Evolutionary conservation across 2,888 invertebrate species (phyloP), one percentile per base, ranked within the genome.

Genomic region (Calliscelio sp.): DNA sequence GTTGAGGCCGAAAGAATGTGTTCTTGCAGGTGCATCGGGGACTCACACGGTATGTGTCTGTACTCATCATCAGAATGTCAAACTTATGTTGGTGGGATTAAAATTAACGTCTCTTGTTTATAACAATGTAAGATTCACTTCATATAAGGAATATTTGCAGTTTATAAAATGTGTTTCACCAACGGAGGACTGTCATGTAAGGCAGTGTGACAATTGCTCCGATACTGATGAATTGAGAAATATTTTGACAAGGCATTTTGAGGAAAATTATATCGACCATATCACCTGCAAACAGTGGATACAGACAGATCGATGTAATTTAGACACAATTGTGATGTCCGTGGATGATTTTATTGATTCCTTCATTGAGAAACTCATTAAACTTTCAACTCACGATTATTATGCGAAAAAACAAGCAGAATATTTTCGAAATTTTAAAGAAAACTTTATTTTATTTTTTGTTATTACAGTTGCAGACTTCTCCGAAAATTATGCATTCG

Each of bases 21-120:
- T 84, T 57, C 18, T 57, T 11, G 57, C 57, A 16, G 57, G 57
- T 16, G 55, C 68, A 11, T 41, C 41, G 20, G 74, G 85, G 16
- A 78, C 57, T 20, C 78, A 85, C 41, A 25, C 55, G 1, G 82
- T 82, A 8, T 81, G 83, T 16, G 83, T 77, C 22, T 84, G 81
- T 49, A 28, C 46, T 14, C 44, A 46, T 35, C 84, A 85, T 41
- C 66, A 81, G 51, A 85, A 81, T 63, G 66, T 81, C 0, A 84
- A 84, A 46, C 57, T 53, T 22, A 61, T 83, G 68, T 44, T 83
- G 16, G 2, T 44, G n/a, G 51, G 28, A 11, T n/a, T 18, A 53
- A 53, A 53, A 53, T 14, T 53, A 8, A 53, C 51, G 18, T 46
- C 46, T 8, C 10, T 46, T 4, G 46, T 20, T 46, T 5, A 10